A percentile compares a stretch with the other conserved stretches of the same genome.
These are phyloP conservation scores for Amazona vittata DNA, from an alignment of 2,113 vertebrate genomes.

Conservation along the genomic window DNA sequence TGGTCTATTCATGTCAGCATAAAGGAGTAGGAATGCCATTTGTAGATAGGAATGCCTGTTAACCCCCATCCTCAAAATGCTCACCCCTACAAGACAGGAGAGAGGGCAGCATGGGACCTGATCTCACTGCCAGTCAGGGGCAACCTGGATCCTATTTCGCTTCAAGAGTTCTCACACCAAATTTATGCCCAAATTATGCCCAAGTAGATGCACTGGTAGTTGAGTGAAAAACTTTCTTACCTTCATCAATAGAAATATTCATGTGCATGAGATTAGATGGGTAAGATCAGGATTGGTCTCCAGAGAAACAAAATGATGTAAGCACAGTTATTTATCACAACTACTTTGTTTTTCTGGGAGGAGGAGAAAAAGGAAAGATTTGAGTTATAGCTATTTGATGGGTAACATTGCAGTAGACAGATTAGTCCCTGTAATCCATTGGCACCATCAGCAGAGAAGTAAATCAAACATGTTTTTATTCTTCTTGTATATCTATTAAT, in stretches of 20 bases:
- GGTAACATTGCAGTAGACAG: not conserved
- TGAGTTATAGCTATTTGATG: not conserved
- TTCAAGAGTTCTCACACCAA: not conserved
- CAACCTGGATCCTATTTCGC: not conserved
- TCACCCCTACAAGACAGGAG: not conserved
- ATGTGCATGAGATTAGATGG: not conserved
- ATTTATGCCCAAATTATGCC: not conserved
- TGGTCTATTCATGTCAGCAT: not conserved
- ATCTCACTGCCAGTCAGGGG: not conserved
- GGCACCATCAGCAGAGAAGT: constrained; percentile 11
- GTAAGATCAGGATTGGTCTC: not conserved
- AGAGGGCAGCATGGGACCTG: not conserved
- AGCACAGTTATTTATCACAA: not conserved
- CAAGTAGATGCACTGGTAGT: not conserved
- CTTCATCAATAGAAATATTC: not conserved
- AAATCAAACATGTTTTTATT: constrained; percentile 39
- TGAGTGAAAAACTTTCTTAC: not conserved
- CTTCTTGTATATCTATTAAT: constrained; percentile 34
- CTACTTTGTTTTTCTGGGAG: not conserved
- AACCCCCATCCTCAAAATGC: not conserved
- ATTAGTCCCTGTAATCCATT: constrained; percentile 36
- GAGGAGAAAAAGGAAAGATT: rapidly evolving
- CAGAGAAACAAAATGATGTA: not conserved
- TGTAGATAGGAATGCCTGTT: not conserved
- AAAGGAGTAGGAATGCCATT: not conserved